These are phyloP conservation scores for Sinocyclocheilus anshuiensis DNA, from an alignment of 2,113 vertebrate genomes.

Conservation along the genomic window DNA sequence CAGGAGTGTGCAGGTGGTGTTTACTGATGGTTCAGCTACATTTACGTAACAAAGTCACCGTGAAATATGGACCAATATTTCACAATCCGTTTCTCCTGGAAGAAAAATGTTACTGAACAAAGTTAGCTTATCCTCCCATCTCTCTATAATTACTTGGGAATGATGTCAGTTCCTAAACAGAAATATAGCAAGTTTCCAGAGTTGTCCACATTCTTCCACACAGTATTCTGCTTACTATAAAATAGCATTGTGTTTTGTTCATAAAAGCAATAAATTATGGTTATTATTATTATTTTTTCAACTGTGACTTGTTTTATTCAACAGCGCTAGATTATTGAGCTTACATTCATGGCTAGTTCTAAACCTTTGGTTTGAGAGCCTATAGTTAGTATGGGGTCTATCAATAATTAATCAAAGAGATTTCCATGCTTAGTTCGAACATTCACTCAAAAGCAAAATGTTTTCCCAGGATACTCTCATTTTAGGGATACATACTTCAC, in stretches of 20 bases:
- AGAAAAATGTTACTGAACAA: neutral
- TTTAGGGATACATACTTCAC: slow-evolving; percentile 44
- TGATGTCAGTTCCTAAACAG: neutral
- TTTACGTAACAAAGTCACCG: neutral
- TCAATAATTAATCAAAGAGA: slow-evolving; percentile 68
- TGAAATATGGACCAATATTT: neutral
- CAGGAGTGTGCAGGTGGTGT: neutral
- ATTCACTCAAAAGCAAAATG: slow-evolving; percentile 59
- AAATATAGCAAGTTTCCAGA: neutral
- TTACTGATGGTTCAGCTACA: neutral
- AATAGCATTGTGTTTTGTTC: neutral
- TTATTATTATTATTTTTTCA: no score
- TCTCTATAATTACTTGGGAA: neutral
- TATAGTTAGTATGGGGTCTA: slow-evolving; percentile 55
- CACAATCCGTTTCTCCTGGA: neutral
- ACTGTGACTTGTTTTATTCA: neutral
- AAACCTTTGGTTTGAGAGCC: slow-evolving; percentile 21
- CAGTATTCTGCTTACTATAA: neutral
- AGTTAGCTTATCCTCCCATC: neutral
- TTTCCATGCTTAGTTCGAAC: slow-evolving; percentile 49
- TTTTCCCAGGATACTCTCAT: slow-evolving; percentile 38
- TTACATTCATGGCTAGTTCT: neutral
- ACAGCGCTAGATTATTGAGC: neutral
- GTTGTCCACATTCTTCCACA: neutral
- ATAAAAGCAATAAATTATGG: neutral